Conservation (phyloP, 2,888 invertebrate genomes). For the Vannuccia rotundouncinata region DNA sequence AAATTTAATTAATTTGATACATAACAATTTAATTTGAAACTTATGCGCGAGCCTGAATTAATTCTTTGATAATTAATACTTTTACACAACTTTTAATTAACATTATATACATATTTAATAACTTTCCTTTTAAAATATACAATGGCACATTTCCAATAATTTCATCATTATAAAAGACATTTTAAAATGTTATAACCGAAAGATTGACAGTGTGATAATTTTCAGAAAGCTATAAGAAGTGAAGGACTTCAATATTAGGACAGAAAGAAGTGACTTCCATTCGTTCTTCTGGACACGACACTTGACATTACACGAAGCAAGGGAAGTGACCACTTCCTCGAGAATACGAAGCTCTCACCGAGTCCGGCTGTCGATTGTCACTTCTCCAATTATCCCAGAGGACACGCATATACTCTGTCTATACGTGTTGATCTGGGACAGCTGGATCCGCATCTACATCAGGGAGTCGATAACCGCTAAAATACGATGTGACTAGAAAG, state of each 20-base stretch:
- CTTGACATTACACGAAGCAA: not conserved
- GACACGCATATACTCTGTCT: too few species aligned
- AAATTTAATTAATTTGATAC: too few species aligned
- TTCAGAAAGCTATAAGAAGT: too few species aligned
- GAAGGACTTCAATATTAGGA: too few species aligned
- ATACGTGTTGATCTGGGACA: conserved; percentile 13
- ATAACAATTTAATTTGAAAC: too few species aligned
- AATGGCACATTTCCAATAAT: not conserved
- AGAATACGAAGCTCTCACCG: not conserved
- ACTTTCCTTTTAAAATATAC: too few species aligned
- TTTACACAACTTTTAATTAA: too few species aligned
- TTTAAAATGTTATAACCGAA: not conserved
- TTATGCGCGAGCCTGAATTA: too few species aligned
- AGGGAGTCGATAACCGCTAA: not conserved
- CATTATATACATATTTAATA: too few species aligned
- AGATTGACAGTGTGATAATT: conserved; percentile 16
- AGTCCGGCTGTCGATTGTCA: not conserved
- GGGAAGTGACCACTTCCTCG: conserved; percentile 21
- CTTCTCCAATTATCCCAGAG: not conserved
- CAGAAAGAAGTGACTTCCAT: too few species aligned
- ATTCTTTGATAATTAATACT: too few species aligned
- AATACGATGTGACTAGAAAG: not conserved
- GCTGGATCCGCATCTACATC: conserved; percentile 2
- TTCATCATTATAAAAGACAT: not conserved
- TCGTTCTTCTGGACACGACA: conserved; percentile 2